Evolutionary conservation across 2,113 vertebrate genomes (phyloP).

Genomic region (Pterocles gutturalis): DNA sequence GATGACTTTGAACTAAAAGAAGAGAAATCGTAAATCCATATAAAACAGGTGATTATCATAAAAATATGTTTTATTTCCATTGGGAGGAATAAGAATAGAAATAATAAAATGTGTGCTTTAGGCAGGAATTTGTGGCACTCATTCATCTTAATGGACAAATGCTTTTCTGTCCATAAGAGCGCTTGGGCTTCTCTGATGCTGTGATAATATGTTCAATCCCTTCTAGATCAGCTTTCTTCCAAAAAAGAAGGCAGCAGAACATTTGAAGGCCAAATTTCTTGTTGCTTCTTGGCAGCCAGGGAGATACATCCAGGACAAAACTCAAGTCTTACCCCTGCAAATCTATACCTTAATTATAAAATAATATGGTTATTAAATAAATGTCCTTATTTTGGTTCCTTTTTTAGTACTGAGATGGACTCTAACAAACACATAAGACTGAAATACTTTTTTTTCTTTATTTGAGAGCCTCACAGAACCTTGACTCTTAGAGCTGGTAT

Average conservation of each 20-base stretch:
- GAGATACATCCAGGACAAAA: not conserved
- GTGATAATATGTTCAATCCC: not conserved
- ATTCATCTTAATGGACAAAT: not conserved
- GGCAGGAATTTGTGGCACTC: not conserved
- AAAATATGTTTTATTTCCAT: not conserved
- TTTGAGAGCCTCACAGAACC: not conserved
- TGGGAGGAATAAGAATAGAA: not conserved
- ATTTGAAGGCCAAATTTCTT: not conserved
- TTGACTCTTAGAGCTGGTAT: not conserved
- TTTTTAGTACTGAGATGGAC: not conserved
- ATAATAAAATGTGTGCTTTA: not conserved
- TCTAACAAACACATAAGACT: not conserved
- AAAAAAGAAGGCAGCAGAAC: not conserved
- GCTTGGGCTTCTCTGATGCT: not conserved
- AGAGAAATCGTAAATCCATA: not conserved
- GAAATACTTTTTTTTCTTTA: not conserved
- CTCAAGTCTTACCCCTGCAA: rapidly evolving
- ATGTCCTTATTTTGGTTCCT: not conserved
- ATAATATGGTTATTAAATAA: not conserved
- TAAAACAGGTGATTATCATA: not conserved
- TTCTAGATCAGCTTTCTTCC: not conserved
- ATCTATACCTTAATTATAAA: not conserved
- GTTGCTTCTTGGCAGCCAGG: not conserved
- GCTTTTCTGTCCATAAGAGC: not conserved
- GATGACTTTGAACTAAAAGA: not conserved